Evolutionary conservation across 2,113 vertebrate species (phyloP).

Genomic region (Atrichornis clamosus): DNA sequence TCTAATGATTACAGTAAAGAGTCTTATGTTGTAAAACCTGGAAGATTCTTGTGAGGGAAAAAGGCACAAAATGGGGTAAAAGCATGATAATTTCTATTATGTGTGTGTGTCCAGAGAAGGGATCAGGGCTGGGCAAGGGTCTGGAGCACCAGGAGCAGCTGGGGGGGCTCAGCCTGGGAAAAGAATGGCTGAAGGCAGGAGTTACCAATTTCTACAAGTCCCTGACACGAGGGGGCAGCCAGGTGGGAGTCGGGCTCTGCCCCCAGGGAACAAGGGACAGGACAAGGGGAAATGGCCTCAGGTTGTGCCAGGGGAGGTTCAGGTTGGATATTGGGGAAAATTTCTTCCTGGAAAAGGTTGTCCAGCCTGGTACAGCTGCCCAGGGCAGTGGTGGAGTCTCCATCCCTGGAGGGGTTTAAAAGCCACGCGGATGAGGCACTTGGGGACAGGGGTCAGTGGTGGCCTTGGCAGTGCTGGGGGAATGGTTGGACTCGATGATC

Average conservation of each 20-base stretch:
- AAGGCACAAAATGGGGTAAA: not conserved
- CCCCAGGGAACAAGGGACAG: not conserved
- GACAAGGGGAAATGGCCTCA: not conserved
- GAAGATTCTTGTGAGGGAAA: accelerated
- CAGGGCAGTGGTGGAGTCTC: not conserved
- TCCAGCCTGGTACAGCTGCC: not conserved
- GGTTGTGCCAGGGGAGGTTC: accelerated
- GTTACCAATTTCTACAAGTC: no score
- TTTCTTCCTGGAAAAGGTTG: accelerated
- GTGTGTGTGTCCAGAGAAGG: not conserved
- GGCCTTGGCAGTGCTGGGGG: not conserved
- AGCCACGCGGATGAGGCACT: not conserved
- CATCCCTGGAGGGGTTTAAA: not conserved
- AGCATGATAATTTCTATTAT: not conserved
- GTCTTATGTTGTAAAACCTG: not conserved
- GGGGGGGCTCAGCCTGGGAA: not conserved
- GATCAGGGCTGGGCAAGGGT: accelerated
- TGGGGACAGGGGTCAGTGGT: not conserved
- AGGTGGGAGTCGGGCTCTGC: accelerated
- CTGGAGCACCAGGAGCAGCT: not conserved
- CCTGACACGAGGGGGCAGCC: not conserved
- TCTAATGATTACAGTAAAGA: not conserved
- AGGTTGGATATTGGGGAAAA: accelerated
- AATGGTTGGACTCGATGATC: accelerated
- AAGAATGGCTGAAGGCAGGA: no score